Base-by-base conservation (phyloP, 53 echinoderm and acorn worm genomes). In the Glandiceps talaboti region DNA sequence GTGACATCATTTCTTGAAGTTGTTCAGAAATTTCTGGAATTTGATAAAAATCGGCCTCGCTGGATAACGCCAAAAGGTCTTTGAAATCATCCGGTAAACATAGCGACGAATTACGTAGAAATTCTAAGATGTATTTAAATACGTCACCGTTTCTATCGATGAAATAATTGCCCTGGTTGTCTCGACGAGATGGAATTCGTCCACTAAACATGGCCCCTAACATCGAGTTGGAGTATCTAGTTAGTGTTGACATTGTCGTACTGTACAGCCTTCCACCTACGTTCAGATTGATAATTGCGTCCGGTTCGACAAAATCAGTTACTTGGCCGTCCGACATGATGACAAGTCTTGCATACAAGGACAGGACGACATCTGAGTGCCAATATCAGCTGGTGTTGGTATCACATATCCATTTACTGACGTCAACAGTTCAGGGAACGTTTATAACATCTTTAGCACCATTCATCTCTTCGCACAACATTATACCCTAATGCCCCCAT, bases 121-220 rank as follows among this genome's bases (percentile, higher is more conserved):
- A 88, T 29, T 84, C 83, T 73, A 88, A 73, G 27, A 88, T 73
- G 76, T 84, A 33, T 26, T 83, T 76, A 77, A 88, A 88, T 27
- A 78, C 73, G 14, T 76, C 30, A 0, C 88, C 88, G 31, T 88
- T 83, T 0, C 85, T 32, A 33, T 88, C 88, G 31, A 88, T 88
- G 75, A 85, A 32, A 77, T 74, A 79, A 77, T 81, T 29, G 72
- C 85, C 85, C 27, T 82, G 32, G 14, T 28, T 1, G 30, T 88
- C 88, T 0, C 33, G 27, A 0, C 10, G n/a, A 1, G 84, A 73
- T 25, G 79, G 88, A 10, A 88, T 29, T 1, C 79, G 81, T 32
- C 78, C 78, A 31, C 78, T 81, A 73, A 85, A 88, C 82, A 88
- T 84, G 28, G 78, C 30, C 0, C 88, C 84, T 25, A 88, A 78